Evolutionary conservation across 2,797 vertebrate genomes (phyloP), one percentile per base, ranked within the genome.

Genomic region (Holocentrus rufus): DNA sequence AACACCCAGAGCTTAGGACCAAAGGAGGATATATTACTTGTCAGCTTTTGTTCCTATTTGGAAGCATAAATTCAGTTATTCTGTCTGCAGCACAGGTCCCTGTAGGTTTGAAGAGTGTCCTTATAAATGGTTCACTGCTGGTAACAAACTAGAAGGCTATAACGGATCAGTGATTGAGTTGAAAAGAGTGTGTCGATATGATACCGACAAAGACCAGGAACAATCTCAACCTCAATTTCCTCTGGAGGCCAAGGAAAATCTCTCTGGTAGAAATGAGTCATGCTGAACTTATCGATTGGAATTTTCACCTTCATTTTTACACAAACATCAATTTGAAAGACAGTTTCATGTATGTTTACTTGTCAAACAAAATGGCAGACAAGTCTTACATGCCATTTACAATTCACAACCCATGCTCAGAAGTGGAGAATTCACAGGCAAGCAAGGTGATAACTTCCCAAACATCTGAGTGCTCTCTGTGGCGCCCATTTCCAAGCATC

Each of bases 181-280:
- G 42, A 49, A 55, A 66, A 75, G 5, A 34, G 15, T 34, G 13
- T 14, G 55, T 58, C 62, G 30, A 65, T 73, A 53, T 56, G 36
- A 64, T 59, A 71, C 49, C 4, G 72, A 71, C 42, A 62, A 80
- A 75, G 63, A 65, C 34, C 47, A 61, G 17, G 36, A 74, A 76
- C 52, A 69, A 53, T 79, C 70, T 75, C 34, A 79, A 55, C 71
- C 31, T 47, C n/a, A 55, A 39, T 72, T 77, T 85, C 62, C 18
- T 85, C 18, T 50, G 31, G 55, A 25, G 53, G 47, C 36, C 3
- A 14, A 74, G 39, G 11, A 34, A 31, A 54, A 20, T 49, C 25
- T 59, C 56, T 30, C 61, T 20, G 57, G 71, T 44, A 79, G 47
- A 78, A 31, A 25, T 72, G 46, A 80, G 60, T 82, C 74, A 79